Evolutionary conservation across 2,888 invertebrate genomes (phyloP).

Genomic region (Apotomis capreana): DNA sequence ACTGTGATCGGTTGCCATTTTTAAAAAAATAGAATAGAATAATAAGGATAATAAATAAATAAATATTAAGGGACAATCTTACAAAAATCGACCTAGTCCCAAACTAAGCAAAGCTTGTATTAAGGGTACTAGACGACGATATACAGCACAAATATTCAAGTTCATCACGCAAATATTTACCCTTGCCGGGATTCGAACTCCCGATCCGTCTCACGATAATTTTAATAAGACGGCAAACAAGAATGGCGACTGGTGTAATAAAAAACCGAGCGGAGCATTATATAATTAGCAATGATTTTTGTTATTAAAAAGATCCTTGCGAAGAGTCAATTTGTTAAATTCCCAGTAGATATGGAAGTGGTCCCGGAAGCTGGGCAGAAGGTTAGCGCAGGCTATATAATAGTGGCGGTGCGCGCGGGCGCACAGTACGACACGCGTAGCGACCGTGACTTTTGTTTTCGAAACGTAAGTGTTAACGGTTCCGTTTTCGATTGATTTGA

Average conservation of each 20-base stretch:
- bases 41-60: no score
- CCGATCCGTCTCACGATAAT: no score
- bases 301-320: constrained; percentile 39
- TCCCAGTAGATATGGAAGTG: constrained; percentile 49
- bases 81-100: no score
- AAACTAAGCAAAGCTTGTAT: no score
- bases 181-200: no score
- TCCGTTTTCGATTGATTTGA: constrained; percentile 26
- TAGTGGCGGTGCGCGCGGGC: constrained; percentile 62
- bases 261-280: not conserved
- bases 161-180: no score
- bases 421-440: constrained; percentile 57
- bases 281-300: constrained; percentile 24
- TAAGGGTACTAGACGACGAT: no score
- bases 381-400: constrained; percentile 74
- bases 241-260: not conserved
- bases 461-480: constrained; percentile 56
- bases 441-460: constrained; percentile 62
- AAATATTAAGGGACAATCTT: no score
- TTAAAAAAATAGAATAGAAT: no score
- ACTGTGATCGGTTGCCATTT: no score
- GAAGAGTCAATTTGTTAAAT: constrained; percentile 39
- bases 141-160: no score
- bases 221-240: not conserved
- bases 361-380: constrained; percentile 75